Conservation (phyloP, 2,113 vertebrate genomes). For the Rissa tridactyla region DNA sequence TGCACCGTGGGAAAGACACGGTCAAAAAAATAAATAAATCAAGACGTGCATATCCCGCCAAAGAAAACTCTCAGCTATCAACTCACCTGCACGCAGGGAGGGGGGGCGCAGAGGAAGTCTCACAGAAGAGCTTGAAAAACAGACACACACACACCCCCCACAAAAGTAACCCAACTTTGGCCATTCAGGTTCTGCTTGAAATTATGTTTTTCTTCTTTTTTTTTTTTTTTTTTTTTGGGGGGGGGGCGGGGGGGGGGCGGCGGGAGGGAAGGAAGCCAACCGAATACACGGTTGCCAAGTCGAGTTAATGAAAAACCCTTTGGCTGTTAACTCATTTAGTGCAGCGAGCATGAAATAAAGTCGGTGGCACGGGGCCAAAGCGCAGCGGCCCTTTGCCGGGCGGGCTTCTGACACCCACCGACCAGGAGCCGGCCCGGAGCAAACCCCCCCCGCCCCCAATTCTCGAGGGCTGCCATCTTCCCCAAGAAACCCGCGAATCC, state of each 20-base stretch:
- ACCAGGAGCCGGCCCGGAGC: neutral
- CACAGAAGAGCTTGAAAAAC: neutral
- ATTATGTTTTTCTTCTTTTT: neutral
- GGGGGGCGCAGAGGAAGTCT: neutral
- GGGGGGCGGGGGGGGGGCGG: accelerated
- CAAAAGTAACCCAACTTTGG: neutral
- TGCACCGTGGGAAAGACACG: accelerated
- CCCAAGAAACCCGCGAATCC: neutral
- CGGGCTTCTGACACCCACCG: neutral
- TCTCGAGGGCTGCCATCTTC: neutral
- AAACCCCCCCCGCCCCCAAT: no score
- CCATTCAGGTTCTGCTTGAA: neutral
- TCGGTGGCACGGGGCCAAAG: slow-evolving; percentile 25
- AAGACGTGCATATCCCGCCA: accelerated
- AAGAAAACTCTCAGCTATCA: neutral
- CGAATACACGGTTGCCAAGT: slow-evolving; percentile 49
- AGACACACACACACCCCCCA: no score
- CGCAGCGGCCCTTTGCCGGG: slow-evolving; percentile 1
- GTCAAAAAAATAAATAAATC: neutral
- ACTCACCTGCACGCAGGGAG: accelerated
- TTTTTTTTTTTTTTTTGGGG: no score
- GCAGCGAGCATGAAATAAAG: slow-evolving; percentile 55
- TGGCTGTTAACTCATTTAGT: slow-evolving; percentile 67
- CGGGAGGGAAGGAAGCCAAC: neutral
- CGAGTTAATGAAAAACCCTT: slow-evolving; percentile 71